Conservation (phyloP, 1,140 invertebrate species). For the Drosophila seguyi region DNA sequence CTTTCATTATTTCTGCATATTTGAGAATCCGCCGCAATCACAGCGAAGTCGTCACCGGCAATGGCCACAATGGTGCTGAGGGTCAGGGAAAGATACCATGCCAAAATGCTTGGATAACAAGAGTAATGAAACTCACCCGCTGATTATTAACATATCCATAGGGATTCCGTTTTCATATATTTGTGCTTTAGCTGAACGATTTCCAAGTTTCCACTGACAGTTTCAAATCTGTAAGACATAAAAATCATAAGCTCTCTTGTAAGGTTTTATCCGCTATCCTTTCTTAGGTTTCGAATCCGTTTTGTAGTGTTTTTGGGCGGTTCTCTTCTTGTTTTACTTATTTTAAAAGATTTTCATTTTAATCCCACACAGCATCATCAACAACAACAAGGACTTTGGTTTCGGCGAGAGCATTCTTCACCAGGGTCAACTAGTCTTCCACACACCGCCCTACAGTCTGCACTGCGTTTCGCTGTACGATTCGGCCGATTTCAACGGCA, state of each 20-base stretch:
- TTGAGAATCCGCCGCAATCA: conserved; percentile 96
- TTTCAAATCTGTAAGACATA: background rate
- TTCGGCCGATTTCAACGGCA: conserved; percentile 83
- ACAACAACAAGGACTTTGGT: conserved; percentile 88
- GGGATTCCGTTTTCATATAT: background rate
- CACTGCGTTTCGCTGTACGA: conserved; percentile 92
- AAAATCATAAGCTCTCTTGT: background rate
- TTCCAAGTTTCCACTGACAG: background rate
- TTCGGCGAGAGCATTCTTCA: conserved; percentile 98
- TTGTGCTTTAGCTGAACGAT: background rate
- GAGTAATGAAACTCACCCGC: conserved; percentile 87
- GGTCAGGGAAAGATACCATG: no score
- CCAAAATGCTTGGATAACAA: background rate
- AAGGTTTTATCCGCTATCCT: background rate
- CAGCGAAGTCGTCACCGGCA: conserved; percentile 95
- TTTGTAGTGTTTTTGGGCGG: background rate
- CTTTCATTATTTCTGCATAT: conserved; percentile 95
- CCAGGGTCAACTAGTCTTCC: conserved; percentile 94
- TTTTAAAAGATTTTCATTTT: no score
- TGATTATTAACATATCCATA: conserved; percentile 86
- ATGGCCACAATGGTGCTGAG: conserved; percentile 95
- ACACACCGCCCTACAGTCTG: conserved; percentile 93
- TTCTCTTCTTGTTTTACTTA: no score
- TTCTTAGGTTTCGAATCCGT: background rate
- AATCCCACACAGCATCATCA: conserved; percentile 61